Conservation (phyloP, 2,113 vertebrate genomes). For the Sinosuthora webbiana region DNA sequence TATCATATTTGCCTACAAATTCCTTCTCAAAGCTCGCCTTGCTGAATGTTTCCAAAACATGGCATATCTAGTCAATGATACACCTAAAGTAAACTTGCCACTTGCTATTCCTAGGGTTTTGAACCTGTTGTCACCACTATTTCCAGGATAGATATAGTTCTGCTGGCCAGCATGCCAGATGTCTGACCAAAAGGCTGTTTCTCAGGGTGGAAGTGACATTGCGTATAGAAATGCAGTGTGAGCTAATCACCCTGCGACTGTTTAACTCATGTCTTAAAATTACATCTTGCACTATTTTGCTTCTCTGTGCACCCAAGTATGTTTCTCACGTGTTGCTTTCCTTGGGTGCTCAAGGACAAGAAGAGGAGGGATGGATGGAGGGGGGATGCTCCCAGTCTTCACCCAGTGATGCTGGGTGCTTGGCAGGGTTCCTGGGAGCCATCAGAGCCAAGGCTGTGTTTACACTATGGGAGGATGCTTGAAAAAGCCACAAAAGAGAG, state of each 20-base stretch:
- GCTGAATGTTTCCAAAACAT: background rate
- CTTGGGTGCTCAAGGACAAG: background rate
- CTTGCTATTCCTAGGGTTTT: background rate
- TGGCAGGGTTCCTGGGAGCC: background rate
- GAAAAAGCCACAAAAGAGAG: background rate
- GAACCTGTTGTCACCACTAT: background rate
- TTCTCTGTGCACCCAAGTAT: background rate
- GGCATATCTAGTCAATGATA: background rate
- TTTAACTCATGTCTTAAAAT: background rate
- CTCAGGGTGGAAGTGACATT: background rate
- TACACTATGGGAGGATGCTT: background rate
- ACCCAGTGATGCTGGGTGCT: background rate
- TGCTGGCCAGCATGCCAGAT: background rate
- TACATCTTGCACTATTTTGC: background rate
- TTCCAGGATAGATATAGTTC: background rate
- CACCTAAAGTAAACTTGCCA: background rate
- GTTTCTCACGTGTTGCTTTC: background rate
- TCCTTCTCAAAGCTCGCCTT: background rate
- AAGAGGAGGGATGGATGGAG: background rate
- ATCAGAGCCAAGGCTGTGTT: background rate
- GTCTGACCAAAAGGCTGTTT: background rate
- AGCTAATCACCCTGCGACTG: background rate
- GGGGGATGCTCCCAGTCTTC: accelerated
- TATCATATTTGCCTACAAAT: background rate
- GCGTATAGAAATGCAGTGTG: background rate